Evolutionary conservation across 1,140 invertebrate genomes (phyloP).

Genomic region (Trachymyrmex septentrionalis): DNA sequence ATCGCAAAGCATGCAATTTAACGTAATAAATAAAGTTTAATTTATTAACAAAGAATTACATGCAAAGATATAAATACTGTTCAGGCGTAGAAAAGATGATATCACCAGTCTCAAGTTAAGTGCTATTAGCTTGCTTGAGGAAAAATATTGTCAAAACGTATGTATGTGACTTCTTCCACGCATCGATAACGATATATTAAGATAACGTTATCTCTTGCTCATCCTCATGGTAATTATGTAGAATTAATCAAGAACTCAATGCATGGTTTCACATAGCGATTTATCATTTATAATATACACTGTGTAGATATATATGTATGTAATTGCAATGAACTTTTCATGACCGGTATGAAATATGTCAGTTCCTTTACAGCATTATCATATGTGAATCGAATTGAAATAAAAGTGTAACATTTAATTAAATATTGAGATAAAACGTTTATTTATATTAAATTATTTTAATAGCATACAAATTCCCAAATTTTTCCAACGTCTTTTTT

Average conservation of each 20-base stretch:
- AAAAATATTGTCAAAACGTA: not conserved
- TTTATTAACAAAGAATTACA: not conserved
- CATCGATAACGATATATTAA: constrained; percentile 23
- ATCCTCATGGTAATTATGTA: not conserved
- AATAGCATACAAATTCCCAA: not conserved
- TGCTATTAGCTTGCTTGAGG: not conserved
- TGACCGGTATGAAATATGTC: not conserved
- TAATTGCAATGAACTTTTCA: not conserved
- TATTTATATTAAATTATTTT: constrained; percentile 17
- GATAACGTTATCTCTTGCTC: constrained; percentile 9
- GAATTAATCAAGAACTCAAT: not conserved
- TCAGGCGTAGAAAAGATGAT: not conserved
- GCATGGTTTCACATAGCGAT: not conserved
- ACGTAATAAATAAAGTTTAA: not conserved
- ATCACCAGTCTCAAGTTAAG: not conserved
- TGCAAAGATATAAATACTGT: not conserved
- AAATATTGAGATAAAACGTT: not conserved
- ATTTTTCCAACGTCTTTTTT: not conserved
- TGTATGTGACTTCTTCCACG: not conserved
- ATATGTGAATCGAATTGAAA: not conserved
- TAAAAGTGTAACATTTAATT: not conserved
- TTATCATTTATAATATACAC: not conserved
- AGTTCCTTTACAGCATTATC: not conserved
- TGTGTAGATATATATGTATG: not conserved
- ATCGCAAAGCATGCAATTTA: not conserved